Conservation (phyloP, 1,140 invertebrate genomes). For the Heliconius congener region DNA sequence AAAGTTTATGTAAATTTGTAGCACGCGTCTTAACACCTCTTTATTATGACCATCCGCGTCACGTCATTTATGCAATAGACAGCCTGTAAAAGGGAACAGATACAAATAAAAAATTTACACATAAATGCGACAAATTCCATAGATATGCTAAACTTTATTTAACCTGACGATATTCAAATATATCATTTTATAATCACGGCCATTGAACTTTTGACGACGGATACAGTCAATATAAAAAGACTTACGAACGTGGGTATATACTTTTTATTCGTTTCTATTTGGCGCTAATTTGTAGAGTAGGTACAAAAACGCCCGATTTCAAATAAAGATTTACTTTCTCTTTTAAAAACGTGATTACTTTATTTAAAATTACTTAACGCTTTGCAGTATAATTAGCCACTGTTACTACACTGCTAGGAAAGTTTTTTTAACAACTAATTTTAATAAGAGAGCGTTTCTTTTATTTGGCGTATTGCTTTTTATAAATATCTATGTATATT, state of each 20-base stretch:
- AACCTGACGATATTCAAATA: conserved; percentile 44
- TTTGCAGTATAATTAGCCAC: not conserved
- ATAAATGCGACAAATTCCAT: conserved; percentile 61
- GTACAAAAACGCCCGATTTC: not conserved
- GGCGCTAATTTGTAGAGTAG: conserved; percentile 24
- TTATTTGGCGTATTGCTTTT: not conserved
- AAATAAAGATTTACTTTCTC: conserved; percentile 31
- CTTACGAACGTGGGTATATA: conserved; percentile 32
- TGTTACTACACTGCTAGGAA: not conserved
- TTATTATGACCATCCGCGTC: conserved; percentile 31
- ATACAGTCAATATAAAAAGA: conserved; percentile 46
- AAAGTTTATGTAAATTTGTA: conserved; percentile 63
- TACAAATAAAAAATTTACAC: conserved; percentile 61
- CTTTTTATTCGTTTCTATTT: conserved; percentile 32
- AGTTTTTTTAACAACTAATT: not conserved
- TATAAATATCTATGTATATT: not conserved
- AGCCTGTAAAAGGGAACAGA: conserved; percentile 27
- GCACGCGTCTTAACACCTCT: conserved; percentile 52
- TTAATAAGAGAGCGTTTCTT: not conserved
- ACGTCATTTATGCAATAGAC: conserved; percentile 35
- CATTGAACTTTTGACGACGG: conserved; percentile 52
- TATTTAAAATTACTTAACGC: conserved; percentile 11
- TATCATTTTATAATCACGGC: conserved; percentile 52
- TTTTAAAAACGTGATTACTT: conserved; percentile 14
- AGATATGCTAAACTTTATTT: conserved; percentile 74